Percentiles rank a stretch among this genome's conserved stretches.
Evolutionary conservation across 92 coral and sea anemone species (phyloP).

Genomic region (Parazoanthus swiftii): DNA sequence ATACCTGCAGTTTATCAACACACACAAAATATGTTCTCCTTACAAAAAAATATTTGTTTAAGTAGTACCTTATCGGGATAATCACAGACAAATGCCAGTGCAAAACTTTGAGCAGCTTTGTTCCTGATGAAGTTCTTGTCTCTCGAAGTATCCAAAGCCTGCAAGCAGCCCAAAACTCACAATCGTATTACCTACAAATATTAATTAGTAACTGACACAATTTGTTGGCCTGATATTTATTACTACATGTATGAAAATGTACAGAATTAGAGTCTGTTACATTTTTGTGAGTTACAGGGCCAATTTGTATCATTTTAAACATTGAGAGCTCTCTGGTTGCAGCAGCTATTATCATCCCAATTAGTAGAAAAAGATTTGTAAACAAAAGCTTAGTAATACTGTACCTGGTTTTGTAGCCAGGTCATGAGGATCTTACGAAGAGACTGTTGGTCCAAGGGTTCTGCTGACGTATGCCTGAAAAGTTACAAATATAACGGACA

Average conservation of each 20-base stretch:
- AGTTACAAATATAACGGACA: neutral
- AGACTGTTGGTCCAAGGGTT: constrained; percentile 63
- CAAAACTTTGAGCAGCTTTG: constrained; percentile 93
- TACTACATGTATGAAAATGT: no score
- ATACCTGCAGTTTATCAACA: neutral
- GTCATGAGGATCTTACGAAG: constrained; percentile 73
- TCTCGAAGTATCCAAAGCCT: constrained; percentile 64
- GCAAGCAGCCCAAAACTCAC: neutral
- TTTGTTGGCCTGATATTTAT: no score
- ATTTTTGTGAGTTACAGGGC: no score
- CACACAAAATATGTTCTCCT: neutral
- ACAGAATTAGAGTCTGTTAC: no score
- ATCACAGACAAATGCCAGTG: constrained; percentile 84
- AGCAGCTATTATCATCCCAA: no score
- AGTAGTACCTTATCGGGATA: constrained; percentile 83
- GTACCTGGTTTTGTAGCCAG: constrained; percentile 86
- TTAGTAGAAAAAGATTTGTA: neutral
- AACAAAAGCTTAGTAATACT: neutral
- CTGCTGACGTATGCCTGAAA: constrained; percentile 57
- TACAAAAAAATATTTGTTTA: neutral
- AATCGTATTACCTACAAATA: neutral
- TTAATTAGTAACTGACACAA: neutral
- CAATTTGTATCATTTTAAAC: no score
- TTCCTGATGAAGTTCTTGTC: constrained; percentile 85
- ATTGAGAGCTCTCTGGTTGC: no score